Conservation (phyloP, 2,113 vertebrate species). For the Arenaria interpres region DNA sequence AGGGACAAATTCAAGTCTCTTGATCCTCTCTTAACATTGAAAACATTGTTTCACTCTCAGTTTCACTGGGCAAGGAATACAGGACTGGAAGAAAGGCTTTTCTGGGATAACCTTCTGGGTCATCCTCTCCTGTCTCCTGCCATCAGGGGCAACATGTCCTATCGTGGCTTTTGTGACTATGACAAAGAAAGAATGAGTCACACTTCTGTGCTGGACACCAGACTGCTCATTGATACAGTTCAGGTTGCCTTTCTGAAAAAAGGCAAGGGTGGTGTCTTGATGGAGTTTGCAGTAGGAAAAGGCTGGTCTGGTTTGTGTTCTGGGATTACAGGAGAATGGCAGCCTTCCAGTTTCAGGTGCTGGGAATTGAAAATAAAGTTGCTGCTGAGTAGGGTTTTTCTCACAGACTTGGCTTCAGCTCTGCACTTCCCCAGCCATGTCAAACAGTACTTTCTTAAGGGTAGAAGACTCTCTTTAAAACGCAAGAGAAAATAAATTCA, state of each 20-base stretch:
- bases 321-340: neutral
- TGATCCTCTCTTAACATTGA: neutral
- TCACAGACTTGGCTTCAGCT: neutral
- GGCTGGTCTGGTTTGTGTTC: neutral
- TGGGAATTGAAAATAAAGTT: neutral
- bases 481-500: neutral
- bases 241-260: neutral
- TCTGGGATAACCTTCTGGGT: slow-evolving; percentile 35
- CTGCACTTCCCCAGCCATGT: neutral
- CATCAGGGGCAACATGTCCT: neutral
- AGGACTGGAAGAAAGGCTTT: slow-evolving; percentile 19
- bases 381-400: neutral
- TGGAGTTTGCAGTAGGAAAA: slow-evolving; percentile 2
- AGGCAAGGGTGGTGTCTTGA: neutral
- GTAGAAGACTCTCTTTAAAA: neutral
- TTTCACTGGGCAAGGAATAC: neutral
- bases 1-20: slow-evolving; percentile 16
- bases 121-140: slow-evolving; percentile 19
- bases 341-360: slow-evolving; percentile 15
- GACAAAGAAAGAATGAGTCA: slow-evolving; percentile 54
- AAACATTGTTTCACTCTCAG: neutral
- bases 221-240: slow-evolving; percentile 7
- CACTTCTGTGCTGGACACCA: slow-evolving; percentile 22
- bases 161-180: slow-evolving; percentile 1
- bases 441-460: neutral